Base-by-base conservation (phyloP, 2,888 invertebrate genomes). In the Elmis aenea region DNA sequence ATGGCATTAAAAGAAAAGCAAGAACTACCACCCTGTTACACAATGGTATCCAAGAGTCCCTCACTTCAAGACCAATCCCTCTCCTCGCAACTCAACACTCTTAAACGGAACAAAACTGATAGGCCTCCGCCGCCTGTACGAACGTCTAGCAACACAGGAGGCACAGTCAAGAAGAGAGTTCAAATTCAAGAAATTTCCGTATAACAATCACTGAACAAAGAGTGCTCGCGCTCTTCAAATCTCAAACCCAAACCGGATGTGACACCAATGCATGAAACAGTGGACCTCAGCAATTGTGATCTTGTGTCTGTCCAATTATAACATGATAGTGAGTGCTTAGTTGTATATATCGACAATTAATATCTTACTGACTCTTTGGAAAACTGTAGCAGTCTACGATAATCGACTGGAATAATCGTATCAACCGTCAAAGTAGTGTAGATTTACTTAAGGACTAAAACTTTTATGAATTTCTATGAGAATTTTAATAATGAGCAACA, bases 101-200 rank as follows among this genome's bases (percentile, higher is more conserved):
- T 50, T 46, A 50, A 52, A 23, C 48, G 54, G 42, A 38, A 47
- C 33, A 52, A 58, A 51, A 47, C 48, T 33, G 66, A 66, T 16
- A 64, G 62, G 38, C 69, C 69, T 1, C 59, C 59, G 20, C 68
- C 68, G 1, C 69, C 68, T 2, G 51, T 64, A 24, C 51, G 68
- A 23, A 66, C 68, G 5, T 62, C 66, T 1, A 67, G 67, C 44
- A 67, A 64, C 45, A 67, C 70, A 58, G 62, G 66, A 35, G 73
- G 71, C 20, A 79, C 81, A 13, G 72, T 82, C 51, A 85, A 85
- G 67, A 85, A 85, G 66, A 76, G 85, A 58, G 85, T 85, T 40
- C 85, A 85, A 68, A 85, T 85, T 53, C 84, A 85, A 67, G 85
- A 85, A 68, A 85, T 85, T 64, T 83, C 83, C 40, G 85, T 85